Percentiles rank a stretch among this genome's conserved stretches.
phyloP scores from a whole-genome alignment of 2,113 vertebrate species.

The Formicarius rufipectus region DNA sequence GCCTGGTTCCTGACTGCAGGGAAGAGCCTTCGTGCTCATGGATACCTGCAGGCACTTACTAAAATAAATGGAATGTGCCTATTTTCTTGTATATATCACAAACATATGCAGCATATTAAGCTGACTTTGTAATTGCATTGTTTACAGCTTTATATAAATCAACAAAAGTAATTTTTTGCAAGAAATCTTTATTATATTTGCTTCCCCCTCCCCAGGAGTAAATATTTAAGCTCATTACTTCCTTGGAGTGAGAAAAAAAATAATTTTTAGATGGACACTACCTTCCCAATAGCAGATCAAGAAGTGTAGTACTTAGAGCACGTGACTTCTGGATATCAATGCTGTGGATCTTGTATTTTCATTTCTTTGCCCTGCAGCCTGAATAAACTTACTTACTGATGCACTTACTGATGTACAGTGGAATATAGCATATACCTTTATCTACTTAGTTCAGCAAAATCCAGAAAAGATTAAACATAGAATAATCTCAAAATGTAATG shows the following conservation, averaged over 20 bases:
- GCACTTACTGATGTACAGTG: neutral
- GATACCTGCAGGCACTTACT: neutral
- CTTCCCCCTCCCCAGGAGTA: fast-evolving
- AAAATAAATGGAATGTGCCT: fast-evolving
- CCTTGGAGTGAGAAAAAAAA: neutral
- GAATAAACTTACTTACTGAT: neutral
- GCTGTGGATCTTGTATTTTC: neutral
- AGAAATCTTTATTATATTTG: fast-evolving
- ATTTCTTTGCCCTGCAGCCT: neutral
- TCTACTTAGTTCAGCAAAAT: neutral
- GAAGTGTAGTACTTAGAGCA: neutral
- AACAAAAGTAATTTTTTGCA: fast-evolving
- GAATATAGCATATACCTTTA: neutral
- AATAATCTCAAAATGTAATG: neutral
- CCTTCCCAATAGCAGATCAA: neutral
- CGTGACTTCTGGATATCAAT: neutral
- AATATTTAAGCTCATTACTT: neutral
- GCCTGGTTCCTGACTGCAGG: neutral
- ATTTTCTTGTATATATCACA: neutral
- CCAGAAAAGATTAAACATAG: neutral
- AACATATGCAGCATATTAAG: neutral
- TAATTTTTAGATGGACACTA: neutral
- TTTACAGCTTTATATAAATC: neutral
- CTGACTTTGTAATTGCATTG: fast-evolving
- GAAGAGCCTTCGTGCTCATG: fast-evolving